Base-by-base conservation (phyloP, 1,140 invertebrate species). In the Scaptomyza graminum region DNA sequence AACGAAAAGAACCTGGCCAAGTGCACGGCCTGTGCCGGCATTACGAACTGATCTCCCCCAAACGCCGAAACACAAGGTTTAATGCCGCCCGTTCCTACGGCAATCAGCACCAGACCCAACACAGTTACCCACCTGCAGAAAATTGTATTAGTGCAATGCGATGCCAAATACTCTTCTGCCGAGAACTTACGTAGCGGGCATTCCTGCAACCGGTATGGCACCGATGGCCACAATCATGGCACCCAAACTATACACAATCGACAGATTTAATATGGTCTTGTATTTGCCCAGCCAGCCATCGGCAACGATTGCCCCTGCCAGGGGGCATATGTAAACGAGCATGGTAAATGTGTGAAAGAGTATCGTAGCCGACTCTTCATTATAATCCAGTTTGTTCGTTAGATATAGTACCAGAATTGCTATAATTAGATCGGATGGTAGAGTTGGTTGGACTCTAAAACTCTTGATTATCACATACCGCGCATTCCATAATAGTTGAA, bases 41-140 rank as follows among this genome's bases (percentile, higher is more conserved):
- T 74, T 66, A 94, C 93, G 91, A 98, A 98, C 93, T 99, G 99
- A 92, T 99, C 98, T 0, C 97, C 99, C 15, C 99, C 99, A 92
- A 99, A 99, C 0, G 98, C 96, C 0, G 97, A 95, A 0, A 99
- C 98, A 90, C 98, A 99, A 0, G 99, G 98, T 90, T 99, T 99
- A 81, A 99, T 99, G 2, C 98, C 97, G 7, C 98, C 99, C 0
- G 97, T 98, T 0, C 98, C 97, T 11, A 98, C 60, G 2, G 97
- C 97, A 73, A 99, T 97, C 12, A 98, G 92, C 0, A 95, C 76
- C 61, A 98, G 92, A 0, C 97, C 97, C n/a, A 97, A 7, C 6
- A 97, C 93, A 2, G 96, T 95, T 34, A 97, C 94, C 96, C 94
- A 0, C 94, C 93, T 91, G 43, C 5, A 3, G 37, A 41, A 3